Evolutionary conservation across 2,797 vertebrate genomes (phyloP), one percentile per base, ranked within the genome.

Genomic region (Tragopan temminckii): DNA sequence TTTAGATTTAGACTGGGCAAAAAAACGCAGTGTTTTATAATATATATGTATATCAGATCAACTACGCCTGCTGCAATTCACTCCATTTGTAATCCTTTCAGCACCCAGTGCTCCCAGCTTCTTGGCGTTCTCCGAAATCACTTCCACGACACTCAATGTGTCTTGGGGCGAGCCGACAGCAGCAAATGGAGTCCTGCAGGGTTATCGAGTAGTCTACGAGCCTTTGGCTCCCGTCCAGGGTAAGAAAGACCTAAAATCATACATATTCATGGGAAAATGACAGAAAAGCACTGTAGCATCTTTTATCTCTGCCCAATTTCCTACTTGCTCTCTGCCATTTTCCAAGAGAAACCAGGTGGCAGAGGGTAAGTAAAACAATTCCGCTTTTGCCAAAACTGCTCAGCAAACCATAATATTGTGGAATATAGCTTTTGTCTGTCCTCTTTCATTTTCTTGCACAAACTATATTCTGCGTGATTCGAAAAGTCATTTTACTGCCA

Each of bases 141-240:
- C 99, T 16, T 99, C 98, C 85, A 98, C 98, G 14, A 99, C 99
- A 0, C 98, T 99, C 94, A 99, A 99, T 0, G 98, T 99, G 81
- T 99, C 99, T n/a, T 99, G 99, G 99, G 99, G 99, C 0, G 98
- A 98, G 81, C 99, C 99, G 0, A 70, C 96, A 17, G 98, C 98
- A 31, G 98, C 99, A 74, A 99, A 99, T 25, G 99, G 99, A 63
- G 88, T 99, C 90, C 97, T 99, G 74, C 99, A 99, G 95, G 99
- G 99, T 89, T 99, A 99, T 97, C 98, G 99, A 80, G 98, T 99
- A 66, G 97, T 99, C 68, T 99, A 99, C 55, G 98, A 99, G 96
- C 99, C 99, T 83, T 97, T 98, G 20, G 98, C 98, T 36, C 98
- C 99, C 0, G 97, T 99, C 36, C 98, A 99, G 95, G 99, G 99